Evolutionary conservation across 2,113 vertebrate species (phyloP), one percentile per base, ranked within the genome.

Genomic region (Alectura lathami): DNA sequence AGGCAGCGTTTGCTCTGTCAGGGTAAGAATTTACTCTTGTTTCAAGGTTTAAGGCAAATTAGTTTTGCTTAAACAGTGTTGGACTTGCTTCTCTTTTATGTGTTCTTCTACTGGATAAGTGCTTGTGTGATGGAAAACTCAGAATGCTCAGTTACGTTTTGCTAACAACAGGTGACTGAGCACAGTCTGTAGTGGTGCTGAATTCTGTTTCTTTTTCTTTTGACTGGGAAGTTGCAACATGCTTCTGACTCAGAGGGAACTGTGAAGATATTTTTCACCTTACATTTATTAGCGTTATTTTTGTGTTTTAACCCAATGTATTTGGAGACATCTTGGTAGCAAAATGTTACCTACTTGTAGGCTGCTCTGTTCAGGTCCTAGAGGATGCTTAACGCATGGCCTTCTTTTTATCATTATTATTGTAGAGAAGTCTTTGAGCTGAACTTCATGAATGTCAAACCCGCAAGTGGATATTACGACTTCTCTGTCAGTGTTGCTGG

Each of bases 381-480:
- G 38, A 64, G 36, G 34, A 13, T 38, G 16, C 22, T 21, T 59
- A 36, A 83, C 7, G 47, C 10, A 24, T 50, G 50, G 32, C 1
- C 6, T 64, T 86, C 91, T 75, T 63, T 85, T 93, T 78, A 45
- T 83, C 83, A 14, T 97, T 69, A 45, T 83, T 84, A 14, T 97
- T 69, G 51, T 62, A 99, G 99, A 83, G 99, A 99, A 4, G 9
- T 98, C 88, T 99, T 99, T 98, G 98, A 99, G 93, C 95, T 99
- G 88, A 99, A 99, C 97, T 99, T 99, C 96, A 98, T 99, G 98
- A 98, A 95, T 86, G 98, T 70, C 93, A 98, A 99, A 87, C 99
- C 99, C 75, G 97, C 98, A n/a, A 99, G 99, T 79, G 99, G 99
- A 50, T 99, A 99, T 94, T 99, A 99, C 78, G 98, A 99, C 96